Evolutionary conservation across 2,888 invertebrate species (phyloP).

Genomic region (Drosophila recens): DNA sequence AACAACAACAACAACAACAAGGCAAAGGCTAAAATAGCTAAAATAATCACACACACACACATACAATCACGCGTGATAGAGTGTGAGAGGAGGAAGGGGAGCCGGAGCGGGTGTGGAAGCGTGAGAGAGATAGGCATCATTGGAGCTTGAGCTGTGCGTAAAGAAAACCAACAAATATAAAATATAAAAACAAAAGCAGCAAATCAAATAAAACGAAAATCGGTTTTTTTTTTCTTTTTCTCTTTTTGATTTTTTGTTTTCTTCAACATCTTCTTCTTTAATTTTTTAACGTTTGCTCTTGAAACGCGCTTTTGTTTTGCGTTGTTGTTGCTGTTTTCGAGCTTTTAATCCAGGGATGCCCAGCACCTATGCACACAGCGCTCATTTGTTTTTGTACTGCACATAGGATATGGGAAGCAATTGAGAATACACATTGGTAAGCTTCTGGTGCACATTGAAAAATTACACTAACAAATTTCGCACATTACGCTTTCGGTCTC

Average conservation of each 20-base stretch:
- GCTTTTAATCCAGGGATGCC: no score
- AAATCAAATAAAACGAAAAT: slow-evolving; percentile 49
- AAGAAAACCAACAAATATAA: slow-evolving; percentile 36
- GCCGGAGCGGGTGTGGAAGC: slow-evolving; percentile 7
- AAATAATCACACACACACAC: slow-evolving; percentile 31
- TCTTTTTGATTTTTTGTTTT: slow-evolving; percentile 24
- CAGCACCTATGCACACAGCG: no score
- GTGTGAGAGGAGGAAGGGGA: neutral
- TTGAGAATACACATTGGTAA: no score
- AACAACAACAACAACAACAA: no score
- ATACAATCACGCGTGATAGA: slow-evolving; percentile 4
- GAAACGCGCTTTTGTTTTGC: slow-evolving; percentile 46
- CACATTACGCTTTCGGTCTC: no score
- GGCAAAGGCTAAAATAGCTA: slow-evolving; percentile 51
- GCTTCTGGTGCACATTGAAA: no score
- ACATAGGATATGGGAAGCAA: no score
- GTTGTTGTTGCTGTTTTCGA: slow-evolving; percentile 23
- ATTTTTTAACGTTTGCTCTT: slow-evolving; percentile 43
- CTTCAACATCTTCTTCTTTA: slow-evolving; percentile 1
- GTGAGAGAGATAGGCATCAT: slow-evolving; percentile 25
- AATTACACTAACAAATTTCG: no score
- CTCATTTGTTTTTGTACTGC: no score
- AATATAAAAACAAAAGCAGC: slow-evolving; percentile 29
- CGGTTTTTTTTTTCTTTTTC: slow-evolving; percentile 17
- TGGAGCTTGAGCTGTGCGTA: slow-evolving; percentile 53